phyloP scores from a whole-genome alignment of 2,888 invertebrate genomes.

The Lycophotia porphyrea region DNA sequence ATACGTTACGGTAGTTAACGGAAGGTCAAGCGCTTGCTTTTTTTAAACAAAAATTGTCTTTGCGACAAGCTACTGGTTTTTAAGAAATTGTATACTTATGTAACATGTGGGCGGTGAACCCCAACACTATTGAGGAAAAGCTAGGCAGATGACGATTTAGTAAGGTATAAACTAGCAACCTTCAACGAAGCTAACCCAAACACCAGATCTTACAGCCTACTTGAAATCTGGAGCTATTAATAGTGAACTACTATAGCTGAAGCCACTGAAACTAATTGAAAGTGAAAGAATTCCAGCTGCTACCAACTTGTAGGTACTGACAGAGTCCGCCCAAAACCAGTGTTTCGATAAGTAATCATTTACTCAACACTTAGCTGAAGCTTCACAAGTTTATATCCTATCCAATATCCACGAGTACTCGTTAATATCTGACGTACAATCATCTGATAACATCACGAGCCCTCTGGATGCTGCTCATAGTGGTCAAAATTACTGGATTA shows the following conservation, averaged over 20 bases:
- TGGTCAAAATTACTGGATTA: background rate
- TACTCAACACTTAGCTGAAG: conserved; percentile 17
- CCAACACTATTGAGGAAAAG: background rate
- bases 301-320: background rate
- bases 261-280: background rate
- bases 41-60: conserved; percentile 3
- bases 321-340: background rate
- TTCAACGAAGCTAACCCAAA: background rate
- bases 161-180: background rate
- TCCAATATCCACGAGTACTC: conserved; percentile 1
- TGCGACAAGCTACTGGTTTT: background rate
- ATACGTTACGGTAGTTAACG: background rate
- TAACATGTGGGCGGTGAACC: background rate
- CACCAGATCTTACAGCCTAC: background rate
- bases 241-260: background rate
- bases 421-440: background rate
- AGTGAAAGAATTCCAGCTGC: background rate
- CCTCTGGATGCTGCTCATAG: conserved; percentile 2
- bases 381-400: conserved; percentile 1
- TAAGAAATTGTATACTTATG: background rate
- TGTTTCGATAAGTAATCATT: conserved; percentile 26
- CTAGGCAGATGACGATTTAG: background rate
- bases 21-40: background rate
- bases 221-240: background rate
- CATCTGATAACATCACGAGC: conserved; percentile 16